Conservation (phyloP, 2,888 invertebrate species). For the Chalcis sispes region DNA sequence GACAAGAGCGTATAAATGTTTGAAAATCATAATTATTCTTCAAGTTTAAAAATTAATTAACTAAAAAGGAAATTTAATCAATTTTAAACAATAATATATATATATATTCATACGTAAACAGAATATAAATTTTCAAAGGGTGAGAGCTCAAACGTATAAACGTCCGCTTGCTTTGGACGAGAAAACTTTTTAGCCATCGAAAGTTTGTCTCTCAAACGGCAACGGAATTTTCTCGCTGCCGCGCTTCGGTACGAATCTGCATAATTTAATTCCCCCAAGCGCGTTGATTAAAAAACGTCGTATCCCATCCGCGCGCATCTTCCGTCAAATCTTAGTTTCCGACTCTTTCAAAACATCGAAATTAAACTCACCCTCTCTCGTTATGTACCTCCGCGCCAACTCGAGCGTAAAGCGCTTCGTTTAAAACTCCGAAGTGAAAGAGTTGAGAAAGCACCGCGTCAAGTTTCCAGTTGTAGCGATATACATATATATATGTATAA, state of each 20-base stretch:
- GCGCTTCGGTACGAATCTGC: constrained; percentile 45
- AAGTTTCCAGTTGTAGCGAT: neutral
- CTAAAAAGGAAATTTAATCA: no score
- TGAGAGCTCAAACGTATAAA: neutral
- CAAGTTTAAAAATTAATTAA: no score
- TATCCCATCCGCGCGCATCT: constrained; percentile 51
- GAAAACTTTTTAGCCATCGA: constrained; percentile 54
- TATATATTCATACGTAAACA: no score
- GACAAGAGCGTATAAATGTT: no score
- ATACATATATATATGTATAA: neutral
- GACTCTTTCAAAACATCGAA: constrained; percentile 22
- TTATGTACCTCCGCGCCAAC: no score
- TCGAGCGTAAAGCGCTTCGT: no score
- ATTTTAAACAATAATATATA: no score
- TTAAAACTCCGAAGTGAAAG: neutral
- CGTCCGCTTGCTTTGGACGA: constrained; percentile 19
- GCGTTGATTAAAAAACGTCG: constrained; percentile 65
- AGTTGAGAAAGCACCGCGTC: constrained; percentile 12
- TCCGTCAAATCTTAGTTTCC: constrained; percentile 37
- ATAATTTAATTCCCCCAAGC: constrained; percentile 58
- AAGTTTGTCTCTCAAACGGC: constrained; percentile 29
- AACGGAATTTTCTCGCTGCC: neutral
- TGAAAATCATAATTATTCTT: no score
- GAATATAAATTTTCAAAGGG: constrained; percentile 34
- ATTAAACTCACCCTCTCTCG: constrained; percentile 43